Conservation (phyloP, 2,797 vertebrate species). For the Rhyacichthys aspro region DNA sequence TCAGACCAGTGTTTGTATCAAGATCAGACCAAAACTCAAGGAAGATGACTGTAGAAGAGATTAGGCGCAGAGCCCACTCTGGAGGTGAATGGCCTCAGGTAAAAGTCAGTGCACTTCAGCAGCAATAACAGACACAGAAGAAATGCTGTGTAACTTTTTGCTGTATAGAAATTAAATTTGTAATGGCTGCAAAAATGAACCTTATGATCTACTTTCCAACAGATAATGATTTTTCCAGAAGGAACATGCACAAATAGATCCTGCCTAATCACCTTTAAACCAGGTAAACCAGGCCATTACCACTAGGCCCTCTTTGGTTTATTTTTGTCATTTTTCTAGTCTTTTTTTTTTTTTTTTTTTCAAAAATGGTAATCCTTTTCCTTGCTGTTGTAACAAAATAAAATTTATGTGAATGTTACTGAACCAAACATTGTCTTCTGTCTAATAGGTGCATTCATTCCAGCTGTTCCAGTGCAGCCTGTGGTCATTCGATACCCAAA, state of each 20-base stretch:
- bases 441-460: conserved; percentile 92
- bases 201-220: conserved; percentile 23
- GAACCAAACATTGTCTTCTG: background rate
- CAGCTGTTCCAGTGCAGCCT: conserved; percentile 94
- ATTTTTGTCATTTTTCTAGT: conserved; percentile 3
- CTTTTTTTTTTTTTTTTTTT: conserved; percentile 4
- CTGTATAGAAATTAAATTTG: background rate
- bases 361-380: background rate
- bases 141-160: too few relatives aligned
- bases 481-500: conserved; percentile 96
- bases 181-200: background rate
- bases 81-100: conserved; percentile 96
- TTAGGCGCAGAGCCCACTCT: conserved; percentile 89
- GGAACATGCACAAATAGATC: conserved; percentile 98
- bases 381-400: background rate
- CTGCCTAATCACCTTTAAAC: conserved; percentile 98
- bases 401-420: background rate
- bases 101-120: conserved; percentile 15
- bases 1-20: conserved; percentile 95
- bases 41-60: conserved; percentile 96
- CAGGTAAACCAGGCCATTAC: conserved; percentile 79
- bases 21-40: conserved; percentile 95
- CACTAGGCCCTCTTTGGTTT: background rate
- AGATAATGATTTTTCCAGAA: conserved; percentile 99
- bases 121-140: background rate